Evolutionary conservation across 2,113 vertebrate species (phyloP).

Genomic region (Oenanthe oenanthe): DNA sequence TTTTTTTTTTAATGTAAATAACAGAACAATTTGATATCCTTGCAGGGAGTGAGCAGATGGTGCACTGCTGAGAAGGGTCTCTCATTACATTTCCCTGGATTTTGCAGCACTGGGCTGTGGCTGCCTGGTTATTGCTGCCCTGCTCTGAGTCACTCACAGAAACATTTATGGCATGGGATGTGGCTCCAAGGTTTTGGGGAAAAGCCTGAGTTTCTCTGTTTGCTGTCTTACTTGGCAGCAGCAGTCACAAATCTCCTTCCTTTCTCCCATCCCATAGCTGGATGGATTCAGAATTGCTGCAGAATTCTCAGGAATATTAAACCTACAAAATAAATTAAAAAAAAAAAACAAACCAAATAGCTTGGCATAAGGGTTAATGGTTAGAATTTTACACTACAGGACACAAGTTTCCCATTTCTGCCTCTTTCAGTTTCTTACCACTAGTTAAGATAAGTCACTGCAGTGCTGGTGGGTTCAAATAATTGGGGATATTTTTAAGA

Average conservation of each 20-base stretch:
- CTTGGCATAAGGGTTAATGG: neutral
- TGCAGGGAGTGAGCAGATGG: constrained; percentile 35
- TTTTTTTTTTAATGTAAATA: neutral
- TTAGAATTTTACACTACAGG: neutral
- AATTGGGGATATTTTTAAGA: neutral
- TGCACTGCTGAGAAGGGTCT: constrained; percentile 26
- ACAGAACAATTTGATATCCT: neutral
- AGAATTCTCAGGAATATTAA: neutral
- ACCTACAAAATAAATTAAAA: neutral
- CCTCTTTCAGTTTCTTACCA: neutral
- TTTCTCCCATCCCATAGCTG: neutral
- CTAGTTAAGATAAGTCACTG: neutral
- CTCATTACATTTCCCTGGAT: neutral
- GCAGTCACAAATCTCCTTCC: neutral
- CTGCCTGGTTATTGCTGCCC: neutral
- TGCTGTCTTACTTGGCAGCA: neutral
- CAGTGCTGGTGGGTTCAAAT: neutral
- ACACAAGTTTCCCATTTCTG: neutral
- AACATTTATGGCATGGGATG: neutral
- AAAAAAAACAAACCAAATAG: neutral
- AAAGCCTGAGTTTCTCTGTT: neutral
- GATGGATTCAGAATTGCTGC: neutral
- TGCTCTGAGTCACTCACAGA: neutral
- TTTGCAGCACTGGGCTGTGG: neutral
- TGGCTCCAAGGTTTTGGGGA: neutral